Base-by-base conservation (phyloP, 2,888 invertebrate genomes). In the Tiphia femorata region DNA sequence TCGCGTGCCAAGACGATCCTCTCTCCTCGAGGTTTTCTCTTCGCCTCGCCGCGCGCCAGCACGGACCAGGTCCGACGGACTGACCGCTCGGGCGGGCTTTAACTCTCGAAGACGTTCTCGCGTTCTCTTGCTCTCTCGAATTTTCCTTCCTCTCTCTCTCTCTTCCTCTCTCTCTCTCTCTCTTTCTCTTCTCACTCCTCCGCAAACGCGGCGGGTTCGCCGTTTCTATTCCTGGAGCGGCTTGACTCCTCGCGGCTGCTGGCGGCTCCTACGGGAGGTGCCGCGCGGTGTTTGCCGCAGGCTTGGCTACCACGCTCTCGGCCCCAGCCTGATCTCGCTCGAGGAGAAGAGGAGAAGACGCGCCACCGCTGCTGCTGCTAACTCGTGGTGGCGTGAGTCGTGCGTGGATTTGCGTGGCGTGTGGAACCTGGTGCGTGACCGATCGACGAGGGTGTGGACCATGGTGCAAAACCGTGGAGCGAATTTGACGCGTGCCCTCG, bases 181-280 rank as follows among this genome's bases (percentile, higher is more conserved):
- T 17, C 35, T 17, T 17, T 37, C n/a, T 10, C 37, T 19, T 37
- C n/a, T n/a, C 60, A 51, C 49, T 66, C 53, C 49, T 17, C 14
- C 49, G 17, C 43, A 23, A 25, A 43, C 62, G 52, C 57, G 69
- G 66, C 49, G 67, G 64, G 61, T 73, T 77, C 61, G 76, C 75
- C 66, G 77, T 77, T 76, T 82, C 82, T 83, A 83, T 83, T 83
- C 82, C 82, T 83, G 82, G 82, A 82, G 78, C 79, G 73, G 70
- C 69, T 76, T 76, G 77, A 79, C 79, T 79, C 76, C 76, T 78
- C 78, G 64, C 51, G 30, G 12, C 14, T 14, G 33, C 12, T 14
- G 2, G 54, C 77, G 69, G 71, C 74, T 73, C 71, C 75, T 75
- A 71, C 71, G 74, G 76, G 75, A 73, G 78, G 73, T 74, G 78